These are phyloP conservation scores for Caenorhabditis brenneri DNA, from an alignment of 1,140 invertebrate species.

Conservation along the genomic window DNA sequence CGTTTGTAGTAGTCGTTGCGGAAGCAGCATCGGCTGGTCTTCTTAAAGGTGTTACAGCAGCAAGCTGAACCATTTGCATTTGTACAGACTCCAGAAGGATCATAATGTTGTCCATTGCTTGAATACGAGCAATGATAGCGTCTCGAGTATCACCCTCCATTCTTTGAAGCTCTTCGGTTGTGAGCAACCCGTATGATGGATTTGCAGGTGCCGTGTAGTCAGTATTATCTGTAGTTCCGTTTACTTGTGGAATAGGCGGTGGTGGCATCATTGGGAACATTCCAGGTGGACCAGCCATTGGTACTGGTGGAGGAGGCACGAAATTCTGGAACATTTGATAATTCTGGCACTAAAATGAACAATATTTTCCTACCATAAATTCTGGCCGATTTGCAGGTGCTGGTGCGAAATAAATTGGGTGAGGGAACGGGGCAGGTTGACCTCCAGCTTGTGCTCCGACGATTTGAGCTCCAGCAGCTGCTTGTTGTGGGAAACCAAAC, in stretches of 20 bases:
- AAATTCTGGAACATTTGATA: background rate
- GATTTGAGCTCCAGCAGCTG: background rate
- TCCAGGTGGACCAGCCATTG: background rate
- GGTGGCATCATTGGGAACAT: conserved; percentile 18
- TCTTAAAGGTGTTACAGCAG: background rate
- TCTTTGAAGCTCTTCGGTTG: background rate
- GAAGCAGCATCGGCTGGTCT: background rate
- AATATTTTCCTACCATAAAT: background rate
- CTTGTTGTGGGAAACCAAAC: conserved; percentile 52
- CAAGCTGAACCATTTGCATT: conserved; percentile 25
- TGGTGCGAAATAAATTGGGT: conserved; percentile 25
- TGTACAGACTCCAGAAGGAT: background rate
- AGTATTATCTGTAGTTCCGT: background rate
- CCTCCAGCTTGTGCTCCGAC: conserved; percentile 12
- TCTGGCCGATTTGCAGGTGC: background rate
- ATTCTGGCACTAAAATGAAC: background rate
- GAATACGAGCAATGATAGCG: background rate
- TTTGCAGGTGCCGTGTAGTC: background rate
- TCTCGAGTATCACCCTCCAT: background rate
- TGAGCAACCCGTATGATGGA: background rate
- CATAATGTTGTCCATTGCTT: conserved; percentile 27
- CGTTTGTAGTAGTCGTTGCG: background rate
- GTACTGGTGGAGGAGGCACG: background rate
- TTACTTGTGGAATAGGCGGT: background rate
- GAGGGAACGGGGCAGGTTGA: conserved; percentile 26